These are phyloP conservation scores for Ophonus ardosiacus DNA, from an alignment of 2,888 invertebrate species.

Conservation along the genomic window DNA sequence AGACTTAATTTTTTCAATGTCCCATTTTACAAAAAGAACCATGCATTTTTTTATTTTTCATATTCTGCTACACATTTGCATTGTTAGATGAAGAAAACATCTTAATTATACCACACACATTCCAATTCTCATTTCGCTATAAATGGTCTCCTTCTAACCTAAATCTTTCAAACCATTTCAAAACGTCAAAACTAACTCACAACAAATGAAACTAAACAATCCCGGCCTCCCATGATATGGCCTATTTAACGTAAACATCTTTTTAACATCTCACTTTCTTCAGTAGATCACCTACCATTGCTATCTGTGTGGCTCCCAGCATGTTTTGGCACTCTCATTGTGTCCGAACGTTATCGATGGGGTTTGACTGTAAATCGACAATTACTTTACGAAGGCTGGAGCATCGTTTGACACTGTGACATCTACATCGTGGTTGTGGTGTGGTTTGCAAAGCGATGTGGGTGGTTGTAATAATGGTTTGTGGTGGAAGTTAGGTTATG, in stretches of 20 bases:
- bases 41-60: too few species aligned
- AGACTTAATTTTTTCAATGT: too few species aligned
- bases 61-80: too few species aligned
- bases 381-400: conserved; percentile 38
- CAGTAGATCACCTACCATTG: neutral
- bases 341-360: conserved; percentile 21
- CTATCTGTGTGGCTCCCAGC: conserved; percentile 1
- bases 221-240: conserved; percentile 1
- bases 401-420: conserved; percentile 18
- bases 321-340: conserved; percentile 43
- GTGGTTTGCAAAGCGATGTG: conserved; percentile 15
- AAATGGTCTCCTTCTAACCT: neutral
- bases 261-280: conserved; percentile 10
- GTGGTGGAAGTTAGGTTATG: neutral
- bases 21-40: too few species aligned
- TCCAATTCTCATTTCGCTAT: too few species aligned
- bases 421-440: conserved; percentile 27
- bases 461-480: conserved; percentile 15
- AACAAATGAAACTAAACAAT: conserved; percentile 5
- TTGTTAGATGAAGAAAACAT: too few species aligned
- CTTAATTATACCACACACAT: too few species aligned
- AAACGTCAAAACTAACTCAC: conserved; percentile 7
- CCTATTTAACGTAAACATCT: conserved; percentile 11
- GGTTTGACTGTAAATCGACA: conserved; percentile 41
- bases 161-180: neutral